Evolutionary conservation across 2,797 vertebrate species (phyloP).

Genomic region (Pantherophis vulpinus): DNA sequence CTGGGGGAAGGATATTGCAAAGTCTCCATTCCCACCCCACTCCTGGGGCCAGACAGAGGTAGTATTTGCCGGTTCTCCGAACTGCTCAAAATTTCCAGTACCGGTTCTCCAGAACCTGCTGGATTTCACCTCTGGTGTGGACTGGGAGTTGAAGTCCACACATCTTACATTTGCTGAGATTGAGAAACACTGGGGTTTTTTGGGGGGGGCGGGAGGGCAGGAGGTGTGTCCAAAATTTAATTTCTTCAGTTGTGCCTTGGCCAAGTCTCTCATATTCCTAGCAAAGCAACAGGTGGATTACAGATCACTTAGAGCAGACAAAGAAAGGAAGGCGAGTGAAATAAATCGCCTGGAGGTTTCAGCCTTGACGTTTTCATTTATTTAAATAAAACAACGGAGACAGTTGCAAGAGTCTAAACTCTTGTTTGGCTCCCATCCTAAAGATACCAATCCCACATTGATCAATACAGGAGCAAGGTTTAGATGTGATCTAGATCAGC

Average conservation of each 20-base stretch:
- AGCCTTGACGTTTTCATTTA: not conserved
- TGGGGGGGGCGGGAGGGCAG: not conserved
- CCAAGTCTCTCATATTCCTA: not conserved
- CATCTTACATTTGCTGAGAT: not conserved
- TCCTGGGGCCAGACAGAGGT: no score
- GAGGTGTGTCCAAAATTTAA: not conserved
- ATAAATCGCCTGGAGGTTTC: not conserved
- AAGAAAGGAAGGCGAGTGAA: not conserved
- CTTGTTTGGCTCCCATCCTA: not conserved
- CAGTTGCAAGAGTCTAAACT: not conserved
- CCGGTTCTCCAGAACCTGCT: no score
- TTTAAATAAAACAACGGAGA: not conserved
- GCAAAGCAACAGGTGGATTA: not conserved
- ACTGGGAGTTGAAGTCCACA: not conserved
- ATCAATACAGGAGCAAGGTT: not conserved
- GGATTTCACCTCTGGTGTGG: no score
- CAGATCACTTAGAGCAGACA: not conserved
- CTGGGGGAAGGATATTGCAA: no score
- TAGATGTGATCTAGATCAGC: not conserved
- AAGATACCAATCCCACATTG: not conserved
- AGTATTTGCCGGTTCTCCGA: no score
- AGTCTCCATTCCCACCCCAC: no score
- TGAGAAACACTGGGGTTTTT: not conserved
- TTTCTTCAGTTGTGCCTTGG: not conserved
- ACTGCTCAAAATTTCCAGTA: no score